Percentiles rank a stretch among this genome's conserved stretches.
Evolutionary conservation across 2,888 invertebrate genomes (phyloP).

Genomic region (Lycocerus yunnanus): DNA sequence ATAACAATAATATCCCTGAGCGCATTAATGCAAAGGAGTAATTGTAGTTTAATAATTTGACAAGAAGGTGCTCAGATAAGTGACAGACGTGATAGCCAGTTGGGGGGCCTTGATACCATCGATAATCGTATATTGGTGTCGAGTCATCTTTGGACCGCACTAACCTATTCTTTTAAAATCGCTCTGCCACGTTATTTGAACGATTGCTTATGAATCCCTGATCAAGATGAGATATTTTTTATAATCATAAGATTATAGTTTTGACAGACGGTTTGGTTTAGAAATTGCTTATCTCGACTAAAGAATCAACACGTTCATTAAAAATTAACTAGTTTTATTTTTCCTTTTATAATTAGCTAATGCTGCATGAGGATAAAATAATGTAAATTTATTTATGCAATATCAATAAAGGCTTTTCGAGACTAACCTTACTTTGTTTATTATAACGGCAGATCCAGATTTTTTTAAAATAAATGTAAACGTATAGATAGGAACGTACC

Average conservation of each 20-base stretch:
- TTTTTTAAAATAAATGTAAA: background rate
- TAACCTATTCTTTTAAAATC: constrained; percentile 26
- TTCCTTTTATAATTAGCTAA: background rate
- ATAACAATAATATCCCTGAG: background rate
- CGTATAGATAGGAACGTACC: background rate
- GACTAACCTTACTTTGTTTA: background rate
- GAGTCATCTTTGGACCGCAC: constrained; percentile 37
- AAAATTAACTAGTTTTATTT: constrained; percentile 1
- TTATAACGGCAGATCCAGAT: background rate
- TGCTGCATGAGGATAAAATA: background rate
- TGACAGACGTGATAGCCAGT: constrained; percentile 51
- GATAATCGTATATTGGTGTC: constrained; percentile 41
- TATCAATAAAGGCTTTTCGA: background rate
- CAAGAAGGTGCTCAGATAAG: constrained; percentile 53
- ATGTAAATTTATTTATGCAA: background rate
- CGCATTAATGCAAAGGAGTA: constrained; percentile 33
- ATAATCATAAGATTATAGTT: constrained; percentile 37
- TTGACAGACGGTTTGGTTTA: constrained; percentile 38
- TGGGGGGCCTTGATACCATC: constrained; percentile 52
- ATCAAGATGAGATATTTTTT: constrained; percentile 30
- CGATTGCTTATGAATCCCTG: constrained; percentile 27
- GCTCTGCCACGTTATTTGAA: constrained; percentile 15
- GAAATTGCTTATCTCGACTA: constrained; percentile 23
- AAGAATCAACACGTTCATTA: constrained; percentile 25
- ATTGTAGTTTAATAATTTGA: constrained; percentile 51